These are phyloP conservation scores for Biston stratarius DNA, from an alignment of 2,888 invertebrate species.

Conservation along the genomic window DNA sequence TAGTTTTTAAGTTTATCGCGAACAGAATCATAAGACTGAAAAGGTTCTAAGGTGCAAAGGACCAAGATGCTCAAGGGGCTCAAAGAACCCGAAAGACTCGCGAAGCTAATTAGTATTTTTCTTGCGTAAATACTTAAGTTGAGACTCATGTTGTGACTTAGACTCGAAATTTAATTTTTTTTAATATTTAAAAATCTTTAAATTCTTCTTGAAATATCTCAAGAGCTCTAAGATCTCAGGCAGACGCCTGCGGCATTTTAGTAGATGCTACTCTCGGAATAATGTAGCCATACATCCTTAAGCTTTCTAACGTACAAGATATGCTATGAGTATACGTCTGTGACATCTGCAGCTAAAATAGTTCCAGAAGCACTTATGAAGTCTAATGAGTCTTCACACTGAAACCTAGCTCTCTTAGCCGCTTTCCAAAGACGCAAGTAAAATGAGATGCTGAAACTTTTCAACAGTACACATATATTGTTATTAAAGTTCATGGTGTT, in stretches of 20 bases:
- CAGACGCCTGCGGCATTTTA: conserved; percentile 3
- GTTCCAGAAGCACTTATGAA: conserved; percentile 8
- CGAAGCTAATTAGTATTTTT: too few relatives aligned
- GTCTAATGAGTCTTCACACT: conserved; percentile 17
- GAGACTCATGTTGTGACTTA: too few relatives aligned
- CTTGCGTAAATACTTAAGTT: too few relatives aligned
- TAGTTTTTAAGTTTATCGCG: too few relatives aligned
- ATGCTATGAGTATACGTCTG: conserved; percentile 1
- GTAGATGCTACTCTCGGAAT: not conserved
- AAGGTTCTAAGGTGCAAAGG: too few relatives aligned
- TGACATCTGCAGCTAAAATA: conserved; percentile 9
- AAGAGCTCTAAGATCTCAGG: not conserved
- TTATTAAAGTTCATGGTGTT: conserved; percentile 14
- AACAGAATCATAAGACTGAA: too few relatives aligned
- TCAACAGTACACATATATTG: conserved; percentile 32
- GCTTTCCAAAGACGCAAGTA: conserved; percentile 30
- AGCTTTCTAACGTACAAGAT: not conserved
- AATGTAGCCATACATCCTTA: not conserved
- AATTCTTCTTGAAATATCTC: not conserved
- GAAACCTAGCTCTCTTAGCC: conserved; percentile 27
- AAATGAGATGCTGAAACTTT: conserved; percentile 56
- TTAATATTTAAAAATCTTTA: not conserved
- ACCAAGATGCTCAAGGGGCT: too few relatives aligned
- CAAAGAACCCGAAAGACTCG: too few relatives aligned
- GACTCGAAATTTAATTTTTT: not conserved